Evolutionary conservation across 2,797 vertebrate genomes (phyloP), one percentile per base, ranked within the genome.

Genomic region (Dipus sagitta): DNA sequence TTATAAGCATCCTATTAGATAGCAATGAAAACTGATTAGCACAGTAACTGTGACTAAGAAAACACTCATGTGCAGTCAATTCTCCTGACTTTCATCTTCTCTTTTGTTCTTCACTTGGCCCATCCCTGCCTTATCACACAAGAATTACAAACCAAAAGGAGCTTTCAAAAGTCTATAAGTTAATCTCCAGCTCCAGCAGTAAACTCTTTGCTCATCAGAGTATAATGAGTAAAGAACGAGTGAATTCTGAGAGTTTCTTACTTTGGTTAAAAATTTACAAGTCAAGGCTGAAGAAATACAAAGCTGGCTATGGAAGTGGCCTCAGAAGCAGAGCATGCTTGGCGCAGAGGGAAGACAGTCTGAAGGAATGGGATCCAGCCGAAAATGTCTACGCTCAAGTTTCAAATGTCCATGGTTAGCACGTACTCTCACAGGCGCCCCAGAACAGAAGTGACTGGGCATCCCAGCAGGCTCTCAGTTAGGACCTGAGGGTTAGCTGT

Each of bases 111-210:
- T 30, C 30, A 34, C 17, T 6, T 23, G 23, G 17, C 28, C 82
- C 34, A 67, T 76, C 26, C 24, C 54, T 82, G 81, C 68, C 88
- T 84, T 47, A 30, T 72, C 17, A 65, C 8, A 54, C 8, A 68
- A 84, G 47, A 32, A 75, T 93, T 78, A 92, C 42, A 65, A 30
- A 78, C 14, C 26, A 78, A 68, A 84, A 90, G 54, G 72, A 75
- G 47, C 86, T 58, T 81, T 68, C 64, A 87, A 38, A 77, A 70
- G 81, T 75, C 32, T 77, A 21, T 86, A 80, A 94, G 34, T 67
- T 86, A 70, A 76, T 92, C 30, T 89, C 67, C 28, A 88, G 70
- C 20, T 91, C 78, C 65, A 90, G 70, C 78, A 82, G 82, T 74
- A 24, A 79, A 75, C n/a, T 86, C 38, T 91, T 92, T 85, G 54